Evolutionary conservation across 1,140 invertebrate species (phyloP).

Genomic region (Macrosteles quadrilineatus): DNA sequence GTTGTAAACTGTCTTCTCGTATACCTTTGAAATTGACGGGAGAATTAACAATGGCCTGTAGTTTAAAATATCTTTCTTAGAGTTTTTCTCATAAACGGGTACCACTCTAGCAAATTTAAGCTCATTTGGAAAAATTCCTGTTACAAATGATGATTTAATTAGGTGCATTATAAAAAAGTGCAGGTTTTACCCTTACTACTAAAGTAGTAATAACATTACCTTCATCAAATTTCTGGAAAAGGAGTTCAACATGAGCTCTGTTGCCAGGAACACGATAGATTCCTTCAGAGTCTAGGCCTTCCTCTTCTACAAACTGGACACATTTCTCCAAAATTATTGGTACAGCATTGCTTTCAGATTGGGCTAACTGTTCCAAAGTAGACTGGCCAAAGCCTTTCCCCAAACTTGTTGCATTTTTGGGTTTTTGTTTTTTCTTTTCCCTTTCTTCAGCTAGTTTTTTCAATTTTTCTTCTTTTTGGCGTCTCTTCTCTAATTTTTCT

Average conservation of each 20-base stretch:
- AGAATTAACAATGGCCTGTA: too few species aligned
- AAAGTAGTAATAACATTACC: slow-evolving; percentile 64
- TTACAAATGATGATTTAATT: too few species aligned
- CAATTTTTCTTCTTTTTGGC: slow-evolving; percentile 72
- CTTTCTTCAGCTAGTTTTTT: slow-evolving; percentile 69
- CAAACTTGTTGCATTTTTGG: slow-evolving; percentile 53
- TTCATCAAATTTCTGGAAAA: slow-evolving; percentile 90
- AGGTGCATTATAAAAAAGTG: too few species aligned
- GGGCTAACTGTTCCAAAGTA: slow-evolving; percentile 64
- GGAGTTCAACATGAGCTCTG: slow-evolving; percentile 89
- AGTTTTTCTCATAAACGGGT: too few species aligned
- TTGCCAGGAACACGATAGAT: slow-evolving; percentile 95
- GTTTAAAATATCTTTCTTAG: too few species aligned
- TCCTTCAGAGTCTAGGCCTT: slow-evolving; percentile 92
- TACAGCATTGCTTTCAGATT: slow-evolving; percentile 79
- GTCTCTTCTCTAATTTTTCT: slow-evolving; percentile 72
- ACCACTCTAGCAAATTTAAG: too few species aligned
- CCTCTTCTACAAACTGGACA: slow-evolving; percentile 92
- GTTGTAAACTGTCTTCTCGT: too few species aligned
- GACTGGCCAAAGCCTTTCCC: slow-evolving; percentile 52
- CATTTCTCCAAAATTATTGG: slow-evolving; percentile 94
- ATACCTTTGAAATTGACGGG: too few species aligned
- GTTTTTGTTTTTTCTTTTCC: slow-evolving; percentile 73
- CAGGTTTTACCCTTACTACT: too few species aligned
- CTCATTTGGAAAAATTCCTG: too few species aligned